Conservation (phyloP, 2,888 invertebrate genomes). For the Agrochola macilenta region DNA sequence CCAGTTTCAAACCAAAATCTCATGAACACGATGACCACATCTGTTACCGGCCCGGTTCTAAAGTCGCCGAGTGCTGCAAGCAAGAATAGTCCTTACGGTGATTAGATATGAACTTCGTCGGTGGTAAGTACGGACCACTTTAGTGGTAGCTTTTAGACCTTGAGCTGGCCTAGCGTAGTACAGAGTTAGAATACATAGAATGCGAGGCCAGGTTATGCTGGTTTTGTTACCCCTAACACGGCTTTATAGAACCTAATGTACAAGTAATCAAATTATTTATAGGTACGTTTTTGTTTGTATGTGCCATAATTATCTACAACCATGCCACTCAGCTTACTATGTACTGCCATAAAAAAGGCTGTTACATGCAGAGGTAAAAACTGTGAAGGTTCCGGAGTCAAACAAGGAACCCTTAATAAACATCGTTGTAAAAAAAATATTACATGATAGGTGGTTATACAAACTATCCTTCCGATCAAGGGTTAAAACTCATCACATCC, state of each 20-base stretch:
- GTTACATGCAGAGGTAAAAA: conserved; percentile 5
- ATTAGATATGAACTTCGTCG: too few relatives aligned
- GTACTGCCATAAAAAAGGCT: not conserved
- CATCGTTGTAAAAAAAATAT: conserved; percentile 18
- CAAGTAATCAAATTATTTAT: not conserved
- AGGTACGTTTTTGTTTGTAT: not conserved
- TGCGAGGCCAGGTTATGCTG: not conserved
- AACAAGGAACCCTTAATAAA: conserved; percentile 18
- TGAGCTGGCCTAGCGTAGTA: not conserved
- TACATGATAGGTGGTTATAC: conserved; percentile 17
- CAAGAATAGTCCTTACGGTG: too few relatives aligned
- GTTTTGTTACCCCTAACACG: not conserved
- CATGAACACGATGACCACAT: too few relatives aligned
- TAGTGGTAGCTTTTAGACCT: not conserved
- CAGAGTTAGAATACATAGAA: not conserved
- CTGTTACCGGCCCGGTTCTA: too few relatives aligned
- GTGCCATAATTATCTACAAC: not conserved
- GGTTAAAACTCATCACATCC: not conserved
- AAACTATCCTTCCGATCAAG: conserved; percentile 16
- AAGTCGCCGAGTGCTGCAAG: too few relatives aligned
- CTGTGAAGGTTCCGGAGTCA: not conserved
- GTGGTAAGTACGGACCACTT: not conserved
- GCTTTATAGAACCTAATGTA: not conserved
- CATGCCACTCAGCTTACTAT: not conserved
- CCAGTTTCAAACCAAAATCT: too few relatives aligned